A percentile compares a stretch with the other conserved stretches of the same genome.
Conservation (phyloP, 2,797 vertebrate genomes). For the Lagocephalus sceleratus region DNA sequence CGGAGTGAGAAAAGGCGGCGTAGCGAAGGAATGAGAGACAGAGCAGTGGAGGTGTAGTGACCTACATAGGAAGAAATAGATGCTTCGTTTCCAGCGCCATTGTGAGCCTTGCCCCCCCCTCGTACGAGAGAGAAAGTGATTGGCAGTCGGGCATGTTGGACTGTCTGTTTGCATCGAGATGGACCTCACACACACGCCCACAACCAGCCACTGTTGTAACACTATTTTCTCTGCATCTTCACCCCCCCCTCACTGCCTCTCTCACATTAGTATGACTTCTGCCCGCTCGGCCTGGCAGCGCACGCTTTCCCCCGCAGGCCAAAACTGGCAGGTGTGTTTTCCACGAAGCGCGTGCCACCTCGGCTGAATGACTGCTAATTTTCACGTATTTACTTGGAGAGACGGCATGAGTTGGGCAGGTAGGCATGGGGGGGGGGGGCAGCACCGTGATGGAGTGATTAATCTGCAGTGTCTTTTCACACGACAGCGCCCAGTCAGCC, state of each 20-base stretch:
- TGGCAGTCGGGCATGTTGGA: conserved; percentile 24
- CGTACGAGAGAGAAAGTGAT: conserved; percentile 4
- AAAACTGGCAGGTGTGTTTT: conserved; percentile 30
- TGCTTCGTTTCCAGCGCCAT: conserved; percentile 16
- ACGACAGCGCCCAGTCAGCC: conserved; percentile 1
- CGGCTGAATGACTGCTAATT: conserved; percentile 3
- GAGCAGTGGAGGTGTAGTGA: conserved; percentile 51
- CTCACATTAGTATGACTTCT: conserved; percentile 27
- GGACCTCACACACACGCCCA: conserved; percentile 3
- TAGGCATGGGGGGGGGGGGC: neutral
- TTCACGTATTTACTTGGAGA: neutral
- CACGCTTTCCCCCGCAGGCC: conserved; percentile 25
- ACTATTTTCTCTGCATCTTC: conserved; percentile 2
- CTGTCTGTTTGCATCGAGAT: conserved; percentile 7
- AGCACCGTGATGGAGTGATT: conserved; percentile 10
- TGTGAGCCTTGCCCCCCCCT: neutral
- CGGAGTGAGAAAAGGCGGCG: conserved; percentile 24
- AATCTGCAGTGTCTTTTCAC: conserved; percentile 2
- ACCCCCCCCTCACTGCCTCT: neutral
- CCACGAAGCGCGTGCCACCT: conserved; percentile 26
- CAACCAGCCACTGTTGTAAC: neutral
- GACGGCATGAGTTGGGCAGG: neutral
- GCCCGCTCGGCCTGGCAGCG: conserved; percentile 25
- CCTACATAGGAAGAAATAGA: conserved; percentile 41
- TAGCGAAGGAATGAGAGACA: conserved; percentile 12